These are phyloP conservation scores for Mastomys coucha DNA, from an alignment of 2,113 vertebrate genomes.

Conservation along the genomic window DNA sequence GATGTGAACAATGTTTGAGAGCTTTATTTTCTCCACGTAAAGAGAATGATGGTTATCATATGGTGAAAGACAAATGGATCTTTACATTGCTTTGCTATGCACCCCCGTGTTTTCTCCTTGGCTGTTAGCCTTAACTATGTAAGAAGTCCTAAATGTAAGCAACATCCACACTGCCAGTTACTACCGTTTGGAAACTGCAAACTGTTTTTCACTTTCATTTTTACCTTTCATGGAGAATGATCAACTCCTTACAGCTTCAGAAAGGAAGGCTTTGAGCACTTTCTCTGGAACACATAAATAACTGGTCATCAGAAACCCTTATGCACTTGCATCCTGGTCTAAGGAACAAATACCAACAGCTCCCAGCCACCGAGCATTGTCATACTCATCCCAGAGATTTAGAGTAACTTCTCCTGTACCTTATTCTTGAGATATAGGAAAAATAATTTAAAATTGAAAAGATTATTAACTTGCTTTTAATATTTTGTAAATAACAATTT, in stretches of 20 bases:
- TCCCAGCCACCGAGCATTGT: neutral
- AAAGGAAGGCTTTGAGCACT: neutral
- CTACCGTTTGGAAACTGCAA: neutral
- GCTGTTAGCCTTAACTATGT: neutral
- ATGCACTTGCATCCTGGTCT: too few relatives aligned
- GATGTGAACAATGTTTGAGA: neutral
- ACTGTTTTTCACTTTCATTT: slow-evolving; percentile 28
- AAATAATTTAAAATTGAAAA: slow-evolving; percentile 30
- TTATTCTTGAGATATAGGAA: neutral
- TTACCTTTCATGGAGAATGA: neutral
- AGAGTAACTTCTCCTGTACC: neutral
- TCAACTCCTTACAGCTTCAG: neutral
- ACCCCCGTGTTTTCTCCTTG: neutral
- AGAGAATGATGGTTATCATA: neutral
- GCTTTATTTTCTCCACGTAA: neutral
- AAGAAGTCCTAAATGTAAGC: neutral
- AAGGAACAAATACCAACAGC: neutral
- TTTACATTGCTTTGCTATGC: neutral
- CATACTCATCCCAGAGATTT: neutral
- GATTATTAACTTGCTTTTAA: slow-evolving; percentile 4
- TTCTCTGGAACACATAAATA: neutral
- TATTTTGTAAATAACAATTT: slow-evolving; percentile 13
- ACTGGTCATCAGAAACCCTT: neutral
- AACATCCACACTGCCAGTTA: neutral
- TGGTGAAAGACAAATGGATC: neutral